phyloP scores from a whole-genome alignment of 1,140 invertebrate genomes.

The Neodiprion pinetum region DNA sequence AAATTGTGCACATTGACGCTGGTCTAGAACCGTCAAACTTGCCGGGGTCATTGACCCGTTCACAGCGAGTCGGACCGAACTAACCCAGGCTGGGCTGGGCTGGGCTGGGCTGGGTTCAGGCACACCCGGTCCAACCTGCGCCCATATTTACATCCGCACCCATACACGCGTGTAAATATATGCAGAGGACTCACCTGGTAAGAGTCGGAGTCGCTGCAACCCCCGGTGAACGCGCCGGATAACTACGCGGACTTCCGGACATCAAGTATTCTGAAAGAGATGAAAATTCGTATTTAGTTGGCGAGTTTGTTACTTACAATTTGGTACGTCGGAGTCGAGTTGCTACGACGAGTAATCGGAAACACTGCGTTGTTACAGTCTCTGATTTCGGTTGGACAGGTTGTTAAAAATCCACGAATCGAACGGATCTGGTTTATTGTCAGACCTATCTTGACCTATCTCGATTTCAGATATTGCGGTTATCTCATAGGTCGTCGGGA shows the following conservation, averaged over 20 bases:
- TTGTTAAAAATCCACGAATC: background rate
- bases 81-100: background rate
- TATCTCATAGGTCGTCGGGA: no score
- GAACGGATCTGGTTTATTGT: background rate
- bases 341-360: background rate
- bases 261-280: slow-evolving; percentile 64
- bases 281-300: background rate
- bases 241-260: slow-evolving; percentile 60
- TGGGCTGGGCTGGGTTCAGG: background rate
- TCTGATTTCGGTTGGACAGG: background rate
- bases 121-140: background rate
- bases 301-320: no score
- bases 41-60: background rate
- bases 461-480: no score
- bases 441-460: no score
- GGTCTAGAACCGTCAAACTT: background rate
- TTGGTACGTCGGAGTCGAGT: background rate
- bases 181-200: slow-evolving; percentile 45
- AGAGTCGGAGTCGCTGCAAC: slow-evolving; percentile 49
- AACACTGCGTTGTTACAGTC: background rate
- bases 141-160: no score
- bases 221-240: slow-evolving; percentile 59
- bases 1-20: background rate
- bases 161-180: background rate
- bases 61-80: background rate